Evolutionary conservation across 2,888 invertebrate genomes (phyloP).

Genomic region (Temnothorax ravouxi): DNA sequence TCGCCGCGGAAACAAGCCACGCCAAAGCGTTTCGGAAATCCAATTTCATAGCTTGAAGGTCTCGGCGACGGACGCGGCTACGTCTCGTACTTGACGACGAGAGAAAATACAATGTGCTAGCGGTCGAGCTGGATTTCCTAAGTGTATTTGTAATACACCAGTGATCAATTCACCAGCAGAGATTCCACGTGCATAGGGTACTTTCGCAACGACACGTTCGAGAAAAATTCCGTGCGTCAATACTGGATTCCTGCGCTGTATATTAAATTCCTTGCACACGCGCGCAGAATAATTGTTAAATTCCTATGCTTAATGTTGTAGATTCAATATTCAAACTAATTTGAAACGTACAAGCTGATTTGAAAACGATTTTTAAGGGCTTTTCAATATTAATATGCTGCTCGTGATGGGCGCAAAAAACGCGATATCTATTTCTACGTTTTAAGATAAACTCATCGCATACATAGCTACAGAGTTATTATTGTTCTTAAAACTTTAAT

Average conservation of each 20-base stretch:
- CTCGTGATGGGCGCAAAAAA: background rate
- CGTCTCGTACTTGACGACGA: constrained; percentile 11
- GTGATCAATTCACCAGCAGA: constrained; percentile 9
- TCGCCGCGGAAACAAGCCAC: constrained; percentile 22
- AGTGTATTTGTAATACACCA: constrained; percentile 43
- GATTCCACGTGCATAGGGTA: constrained; percentile 31
- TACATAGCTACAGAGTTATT: background rate
- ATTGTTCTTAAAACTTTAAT: constrained; percentile 49
- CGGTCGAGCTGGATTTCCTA: constrained; percentile 40
- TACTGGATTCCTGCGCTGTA: constrained; percentile 32
- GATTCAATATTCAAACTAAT: background rate
- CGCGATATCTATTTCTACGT: background rate
- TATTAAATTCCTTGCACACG: constrained; percentile 45
- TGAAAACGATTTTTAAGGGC: background rate
- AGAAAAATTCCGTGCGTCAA: constrained; percentile 46
- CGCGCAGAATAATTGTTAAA: constrained; percentile 30
- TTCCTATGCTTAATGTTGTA: background rate
- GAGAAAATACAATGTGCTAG: constrained; percentile 37
- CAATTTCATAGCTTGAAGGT: constrained; percentile 44
- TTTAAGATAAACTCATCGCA: background rate
- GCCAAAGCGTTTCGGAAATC: constrained; percentile 46
- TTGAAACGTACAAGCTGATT: background rate
- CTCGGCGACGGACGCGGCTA: constrained; percentile 10
- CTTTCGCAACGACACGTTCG: constrained; percentile 31
- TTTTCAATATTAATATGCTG: background rate